Evolutionary conservation across 2,113 vertebrate genomes (phyloP).

Genomic region (Hemiprocne comata): DNA sequence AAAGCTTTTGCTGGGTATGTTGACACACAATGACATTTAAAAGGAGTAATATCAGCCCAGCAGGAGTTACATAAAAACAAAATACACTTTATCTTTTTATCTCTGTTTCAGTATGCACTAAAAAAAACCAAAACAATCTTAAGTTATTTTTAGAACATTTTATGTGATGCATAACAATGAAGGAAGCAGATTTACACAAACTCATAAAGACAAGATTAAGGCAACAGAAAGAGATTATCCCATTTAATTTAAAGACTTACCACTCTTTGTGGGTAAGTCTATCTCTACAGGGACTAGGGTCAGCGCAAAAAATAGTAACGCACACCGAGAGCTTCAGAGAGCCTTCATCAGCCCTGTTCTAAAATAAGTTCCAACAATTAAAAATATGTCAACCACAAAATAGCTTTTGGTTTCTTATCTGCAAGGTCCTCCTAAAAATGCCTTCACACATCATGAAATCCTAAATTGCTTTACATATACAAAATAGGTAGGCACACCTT

Average conservation of each 20-base stretch:
- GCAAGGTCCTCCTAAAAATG: neutral
- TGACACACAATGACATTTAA: slow-evolving; percentile 63
- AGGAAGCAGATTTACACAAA: slow-evolving; percentile 44
- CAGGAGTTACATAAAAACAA: slow-evolving; percentile 48
- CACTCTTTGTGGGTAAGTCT: neutral
- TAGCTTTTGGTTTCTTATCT: neutral
- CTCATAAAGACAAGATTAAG: slow-evolving; percentile 51
- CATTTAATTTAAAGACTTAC: slow-evolving; percentile 46
- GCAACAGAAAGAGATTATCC: slow-evolving; percentile 28
- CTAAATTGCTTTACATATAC: neutral
- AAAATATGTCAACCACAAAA: neutral
- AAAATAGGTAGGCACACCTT: neutral
- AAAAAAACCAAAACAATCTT: neutral
- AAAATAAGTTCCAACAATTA: neutral
- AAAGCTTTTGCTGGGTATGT: slow-evolving; percentile 23
- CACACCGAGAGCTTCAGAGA: neutral
- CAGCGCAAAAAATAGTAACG: neutral
- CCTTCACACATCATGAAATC: neutral
- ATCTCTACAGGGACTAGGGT: neutral
- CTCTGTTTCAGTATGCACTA: slow-evolving; percentile 20
- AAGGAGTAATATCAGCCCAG: slow-evolving; percentile 43
- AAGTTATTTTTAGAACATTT: slow-evolving; percentile 40
- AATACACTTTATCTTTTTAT: slow-evolving; percentile 44
- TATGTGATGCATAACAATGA: slow-evolving; percentile 31
- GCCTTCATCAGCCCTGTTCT: neutral